phyloP scores from a whole-genome alignment of 2,888 invertebrate species.

The Eupithecia centaureata region DNA sequence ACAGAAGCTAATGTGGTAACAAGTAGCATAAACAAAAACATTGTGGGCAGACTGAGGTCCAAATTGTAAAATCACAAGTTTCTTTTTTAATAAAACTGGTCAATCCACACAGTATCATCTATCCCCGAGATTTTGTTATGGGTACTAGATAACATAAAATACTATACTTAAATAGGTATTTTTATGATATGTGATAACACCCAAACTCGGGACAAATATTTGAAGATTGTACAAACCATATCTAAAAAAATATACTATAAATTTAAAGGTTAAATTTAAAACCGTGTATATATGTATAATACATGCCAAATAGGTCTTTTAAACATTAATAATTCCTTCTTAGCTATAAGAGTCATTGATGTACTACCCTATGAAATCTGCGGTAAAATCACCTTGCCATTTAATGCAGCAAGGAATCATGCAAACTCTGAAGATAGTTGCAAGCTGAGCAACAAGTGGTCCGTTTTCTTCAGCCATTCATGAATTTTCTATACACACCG shows the following conservation, averaged over 20 bases:
- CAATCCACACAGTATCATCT: not conserved
- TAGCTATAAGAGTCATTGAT: not conserved
- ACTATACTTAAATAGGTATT: not conserved
- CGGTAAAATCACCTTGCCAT: not conserved
- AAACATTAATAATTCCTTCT: not conserved
- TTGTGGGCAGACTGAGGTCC: too few species aligned
- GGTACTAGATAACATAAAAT: too few species aligned
- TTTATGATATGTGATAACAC: not conserved
- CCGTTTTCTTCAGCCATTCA: slow-evolving; percentile 21
- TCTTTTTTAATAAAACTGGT: not conserved
- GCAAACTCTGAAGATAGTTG: slow-evolving; percentile 7
- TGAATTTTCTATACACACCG: slow-evolving; percentile 16
- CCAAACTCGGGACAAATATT: not conserved
- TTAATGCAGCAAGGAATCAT: not conserved
- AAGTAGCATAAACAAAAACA: too few species aligned
- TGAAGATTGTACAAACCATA: not conserved
- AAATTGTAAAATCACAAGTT: too few species aligned
- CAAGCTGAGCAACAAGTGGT: slow-evolving; percentile 31
- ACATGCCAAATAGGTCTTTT: too few species aligned
- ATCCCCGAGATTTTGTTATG: not conserved
- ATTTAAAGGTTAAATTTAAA: too few species aligned
- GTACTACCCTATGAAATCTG: not conserved
- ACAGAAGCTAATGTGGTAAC: too few species aligned
- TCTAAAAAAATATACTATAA: not conserved
- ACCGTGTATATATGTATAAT: too few species aligned